Evolutionary conservation across 2,888 invertebrate species (phyloP).

Genomic region (Panzeria rudis): DNA sequence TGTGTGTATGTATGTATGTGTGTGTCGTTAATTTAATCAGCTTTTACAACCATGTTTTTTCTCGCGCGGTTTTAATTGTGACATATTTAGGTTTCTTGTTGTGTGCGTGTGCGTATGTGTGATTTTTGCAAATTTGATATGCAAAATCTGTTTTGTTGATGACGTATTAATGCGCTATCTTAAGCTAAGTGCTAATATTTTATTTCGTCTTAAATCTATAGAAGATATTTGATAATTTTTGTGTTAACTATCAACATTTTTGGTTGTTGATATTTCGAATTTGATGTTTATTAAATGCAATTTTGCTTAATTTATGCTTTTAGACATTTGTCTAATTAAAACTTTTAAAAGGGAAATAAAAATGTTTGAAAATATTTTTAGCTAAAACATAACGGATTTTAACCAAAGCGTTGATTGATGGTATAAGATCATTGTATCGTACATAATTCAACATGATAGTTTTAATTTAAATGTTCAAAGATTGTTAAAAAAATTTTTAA

Average conservation of each 20-base stretch:
- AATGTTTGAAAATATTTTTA: conserved; percentile 17
- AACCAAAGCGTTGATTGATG: conserved; percentile 45
- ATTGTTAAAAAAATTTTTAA: not conserved
- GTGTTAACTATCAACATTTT: not conserved
- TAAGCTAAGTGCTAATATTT: conserved; percentile 21
- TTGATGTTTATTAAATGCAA: conserved; percentile 25
- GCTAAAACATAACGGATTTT: conserved; percentile 39
- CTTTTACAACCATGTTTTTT: conserved; percentile 41
- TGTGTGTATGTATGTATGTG: not conserved
- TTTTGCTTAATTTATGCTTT: not conserved
- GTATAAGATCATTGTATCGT: conserved; percentile 1
- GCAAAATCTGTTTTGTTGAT: conserved; percentile 55
- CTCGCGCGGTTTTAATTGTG: conserved; percentile 40
- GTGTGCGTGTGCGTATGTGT: not conserved
- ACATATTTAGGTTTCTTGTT: conserved; percentile 19
- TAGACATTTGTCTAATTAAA: not conserved
- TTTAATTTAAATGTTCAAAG: not conserved
- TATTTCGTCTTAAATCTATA: not conserved
- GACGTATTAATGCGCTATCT: conserved; percentile 57
- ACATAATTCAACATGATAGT: not conserved
- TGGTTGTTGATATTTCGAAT: conserved; percentile 5
- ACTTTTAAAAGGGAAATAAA: not conserved
- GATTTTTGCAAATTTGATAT: conserved; percentile 50
- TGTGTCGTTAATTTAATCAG: conserved; percentile 14
- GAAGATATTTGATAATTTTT: not conserved